A percentile compares a stretch with the other conserved stretches of the same genome.
phyloP scores from a whole-genome alignment of 2,888 invertebrate genomes.

The Rotaria socialis region DNA sequence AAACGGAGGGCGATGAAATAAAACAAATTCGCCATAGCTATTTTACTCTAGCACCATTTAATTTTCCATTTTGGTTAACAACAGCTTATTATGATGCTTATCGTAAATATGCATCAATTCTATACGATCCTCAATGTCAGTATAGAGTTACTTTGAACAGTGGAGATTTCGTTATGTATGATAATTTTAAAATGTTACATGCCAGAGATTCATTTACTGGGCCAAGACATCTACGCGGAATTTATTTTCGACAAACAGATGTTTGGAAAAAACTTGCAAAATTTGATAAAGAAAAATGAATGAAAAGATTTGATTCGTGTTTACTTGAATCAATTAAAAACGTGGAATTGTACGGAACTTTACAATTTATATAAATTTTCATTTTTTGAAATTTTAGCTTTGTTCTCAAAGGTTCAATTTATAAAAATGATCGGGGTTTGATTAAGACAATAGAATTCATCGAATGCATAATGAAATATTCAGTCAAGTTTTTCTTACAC shows the following conservation, averaged over 20 bases:
- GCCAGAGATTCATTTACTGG: background rate
- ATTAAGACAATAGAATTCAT: too few relatives aligned
- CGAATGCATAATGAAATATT: too few relatives aligned
- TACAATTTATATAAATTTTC: too few relatives aligned
- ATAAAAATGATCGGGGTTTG: too few relatives aligned
- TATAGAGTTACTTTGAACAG: background rate
- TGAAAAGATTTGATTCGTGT: too few relatives aligned
- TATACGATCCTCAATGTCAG: background rate
- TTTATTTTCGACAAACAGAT: background rate
- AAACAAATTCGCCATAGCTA: conserved; percentile 35
- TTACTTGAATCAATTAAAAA: too few relatives aligned
- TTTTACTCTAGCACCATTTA: conserved; percentile 22
- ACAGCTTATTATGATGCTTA: background rate
- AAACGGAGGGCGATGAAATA: background rate
- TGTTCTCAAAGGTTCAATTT: too few relatives aligned
- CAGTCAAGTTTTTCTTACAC: too few relatives aligned
- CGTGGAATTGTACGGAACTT: too few relatives aligned
- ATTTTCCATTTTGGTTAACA: conserved; percentile 24
- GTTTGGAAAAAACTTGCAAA: conserved; percentile 20
- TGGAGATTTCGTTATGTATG: conserved; percentile 25
- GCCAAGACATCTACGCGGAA: conserved; percentile 1
- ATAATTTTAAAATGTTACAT: conserved; percentile 35
- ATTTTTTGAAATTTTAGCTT: too few relatives aligned
- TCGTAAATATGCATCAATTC: conserved; percentile 18
- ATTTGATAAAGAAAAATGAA: background rate